Evolutionary conservation across 2,888 invertebrate species (phyloP), one percentile per base, ranked within the genome.

Genomic region (Acrobeloides nanus): DNA sequence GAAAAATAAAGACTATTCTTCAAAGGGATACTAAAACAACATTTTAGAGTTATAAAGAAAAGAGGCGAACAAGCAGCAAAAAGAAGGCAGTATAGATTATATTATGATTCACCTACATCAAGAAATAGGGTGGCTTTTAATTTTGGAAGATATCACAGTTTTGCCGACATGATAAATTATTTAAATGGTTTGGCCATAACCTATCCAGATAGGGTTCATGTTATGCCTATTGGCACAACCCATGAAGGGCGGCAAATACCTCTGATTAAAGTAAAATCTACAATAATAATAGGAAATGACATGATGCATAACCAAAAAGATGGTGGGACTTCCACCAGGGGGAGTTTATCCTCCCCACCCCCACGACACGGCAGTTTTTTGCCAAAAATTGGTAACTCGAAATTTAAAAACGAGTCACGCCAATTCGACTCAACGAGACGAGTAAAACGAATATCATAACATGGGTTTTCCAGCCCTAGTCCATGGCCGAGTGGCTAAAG

Each of bases 241-340:
- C 73, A 72, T 41, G 72, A 72, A 46, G 68, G 68, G 25, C 41
- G 73, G 20, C 69, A 71, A 53, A 70, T 72, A 39, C 66, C 68
- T 8, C 42, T 72, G 29, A 68, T 73, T 39, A 73, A 68, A 59
- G 69, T 70, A 4, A 25, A n/a, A n/a, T n/a, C n/a, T n/a, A n/a
- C n/a, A n/a, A 53, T 10, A 20, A 18, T 23, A n/a, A 17, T 26
- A 2, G 35, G 21, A n/a, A 37, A 23, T 15, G 40, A 32, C 25
- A 40, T n/a, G n/a, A n/a, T n/a, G n/a, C n/a, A n/a, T n/a, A n/a
- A n/a, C n/a, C n/a, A n/a, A n/a, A n/a, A n/a, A n/a, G n/a, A n/a
- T n/a, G n/a, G n/a, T n/a, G n/a, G n/a, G n/a, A n/a, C n/a, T n/a
- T n/a, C n/a, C n/a, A n/a, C n/a, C n/a, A n/a, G n/a, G n/a, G n/a